These are phyloP conservation scores for Heliconius nattereri DNA, from an alignment of 1,140 invertebrate genomes.

Conservation along the genomic window DNA sequence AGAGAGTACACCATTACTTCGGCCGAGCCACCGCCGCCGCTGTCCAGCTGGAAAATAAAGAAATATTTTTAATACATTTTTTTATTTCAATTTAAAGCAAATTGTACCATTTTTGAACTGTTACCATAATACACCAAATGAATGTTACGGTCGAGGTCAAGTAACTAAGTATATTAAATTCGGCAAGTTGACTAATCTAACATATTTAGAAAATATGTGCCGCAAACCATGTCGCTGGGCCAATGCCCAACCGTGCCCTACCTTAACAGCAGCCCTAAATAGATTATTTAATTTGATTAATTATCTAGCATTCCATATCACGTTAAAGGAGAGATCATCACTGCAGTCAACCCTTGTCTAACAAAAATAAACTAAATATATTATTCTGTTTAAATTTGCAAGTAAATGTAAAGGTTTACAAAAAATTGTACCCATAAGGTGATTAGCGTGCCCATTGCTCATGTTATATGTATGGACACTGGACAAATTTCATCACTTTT, in stretches of 20 bases:
- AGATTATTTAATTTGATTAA: slow-evolving; percentile 37
- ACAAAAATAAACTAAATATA: not conserved
- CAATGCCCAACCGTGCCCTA: slow-evolving; percentile 37
- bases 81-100: not conserved
- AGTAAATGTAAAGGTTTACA: not conserved
- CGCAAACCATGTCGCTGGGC: slow-evolving; percentile 24
- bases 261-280: slow-evolving; percentile 30
- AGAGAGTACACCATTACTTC: slow-evolving; percentile 80
- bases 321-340: slow-evolving; percentile 9
- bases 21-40: slow-evolving; percentile 76
- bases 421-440: not conserved
- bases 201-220: slow-evolving; percentile 10
- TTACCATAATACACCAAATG: not conserved
- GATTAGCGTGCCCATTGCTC: too few relatives aligned
- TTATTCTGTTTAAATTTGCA: not conserved
- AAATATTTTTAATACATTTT: not conserved
- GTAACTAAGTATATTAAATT: not conserved
- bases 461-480: not conserved
- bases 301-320: slow-evolving; percentile 18
- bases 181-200: not conserved
- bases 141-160: not conserved
- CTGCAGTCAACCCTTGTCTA: not conserved
- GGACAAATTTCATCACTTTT: not conserved
- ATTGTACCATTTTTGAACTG: not conserved
- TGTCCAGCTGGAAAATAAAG: slow-evolving; percentile 64